Evolutionary conservation across 2,888 invertebrate species (phyloP), one percentile per base, ranked within the genome.

Genomic region (Chouioia cunea): DNA sequence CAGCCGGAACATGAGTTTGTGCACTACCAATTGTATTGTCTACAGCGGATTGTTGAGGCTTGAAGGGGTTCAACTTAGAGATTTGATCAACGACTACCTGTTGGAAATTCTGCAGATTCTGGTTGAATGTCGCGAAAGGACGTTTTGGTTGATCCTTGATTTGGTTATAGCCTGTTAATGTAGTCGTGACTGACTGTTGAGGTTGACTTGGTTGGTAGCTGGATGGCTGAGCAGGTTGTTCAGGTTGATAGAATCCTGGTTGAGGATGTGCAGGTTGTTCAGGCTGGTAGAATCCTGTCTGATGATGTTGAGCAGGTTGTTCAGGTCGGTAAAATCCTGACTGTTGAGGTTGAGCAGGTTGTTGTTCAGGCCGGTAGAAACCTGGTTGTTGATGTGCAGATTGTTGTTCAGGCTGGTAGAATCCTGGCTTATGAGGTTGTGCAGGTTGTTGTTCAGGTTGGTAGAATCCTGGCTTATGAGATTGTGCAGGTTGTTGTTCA

Each of bases 41-140:
- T 43, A 27, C 2, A 16, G 46, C 2, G 18, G 16, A 22, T 48
- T 20, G 73, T 16, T 62, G 70, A n/a, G 66, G 74, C 10, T 22
- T 74, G 43, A 54, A 56, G 1, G 62, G 65, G 52, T 63, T 63
- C 14, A 70, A 14, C 3, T 27, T 43, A 15, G 4, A 4, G 54
- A 54, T 20, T 20, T 54, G 54, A 10, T 56, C 14, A 36, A 27
- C 1, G n/a, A 73, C 36, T 58, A 44, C 6, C 12, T 36, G 27
- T 71, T 70, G 1, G 65, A 57, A 2, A 74, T 69, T 50, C 6
- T 54, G 53, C 6, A 62, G 14, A n/a, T 18, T n/a, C n/a, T 52
- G 65, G 71, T 14, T 59, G 48, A 68, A 63, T 58, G 10, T 64
- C 48, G 6, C 36, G 6, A 54, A 72, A 56, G 4, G 60, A 36